Conservation (phyloP, 2,113 vertebrate genomes). For the Podilymbus podiceps region DNA sequence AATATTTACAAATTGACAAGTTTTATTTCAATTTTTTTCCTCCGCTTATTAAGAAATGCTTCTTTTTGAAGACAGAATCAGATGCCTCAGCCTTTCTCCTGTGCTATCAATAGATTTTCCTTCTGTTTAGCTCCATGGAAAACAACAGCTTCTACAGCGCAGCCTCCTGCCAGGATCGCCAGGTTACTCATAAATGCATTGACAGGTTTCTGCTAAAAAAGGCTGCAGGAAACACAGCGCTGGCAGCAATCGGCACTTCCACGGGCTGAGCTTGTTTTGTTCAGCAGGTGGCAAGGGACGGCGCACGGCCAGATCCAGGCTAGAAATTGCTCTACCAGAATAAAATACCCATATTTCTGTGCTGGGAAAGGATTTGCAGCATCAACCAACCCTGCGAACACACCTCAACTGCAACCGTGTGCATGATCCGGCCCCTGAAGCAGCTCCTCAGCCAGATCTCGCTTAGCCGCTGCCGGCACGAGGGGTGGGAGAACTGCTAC, state of each 20-base stretch:
- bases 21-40: not conserved
- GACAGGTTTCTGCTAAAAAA: not conserved
- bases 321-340: not conserved
- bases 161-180: not conserved
- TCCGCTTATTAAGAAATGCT: not conserved
- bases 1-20: not conserved
- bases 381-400: not conserved
- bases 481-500: not conserved
- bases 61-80: not conserved
- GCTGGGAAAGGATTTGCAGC: not conserved
- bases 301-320: not conserved
- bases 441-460: not conserved
- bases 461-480: accelerated
- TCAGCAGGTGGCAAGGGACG: not conserved
- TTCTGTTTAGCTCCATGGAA: not conserved
- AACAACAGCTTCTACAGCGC: not conserved
- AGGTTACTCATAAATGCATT: not conserved
- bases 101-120: not conserved
- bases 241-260: not conserved
- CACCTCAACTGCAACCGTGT: accelerated
- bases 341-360: not conserved
- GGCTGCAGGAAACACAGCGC: not conserved
- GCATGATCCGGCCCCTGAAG: not conserved
- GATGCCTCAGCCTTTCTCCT: not conserved
- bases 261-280: not conserved